Evolutionary conservation across 2,113 vertebrate genomes (phyloP).

Genomic region (Oophaga pumilio): DNA sequence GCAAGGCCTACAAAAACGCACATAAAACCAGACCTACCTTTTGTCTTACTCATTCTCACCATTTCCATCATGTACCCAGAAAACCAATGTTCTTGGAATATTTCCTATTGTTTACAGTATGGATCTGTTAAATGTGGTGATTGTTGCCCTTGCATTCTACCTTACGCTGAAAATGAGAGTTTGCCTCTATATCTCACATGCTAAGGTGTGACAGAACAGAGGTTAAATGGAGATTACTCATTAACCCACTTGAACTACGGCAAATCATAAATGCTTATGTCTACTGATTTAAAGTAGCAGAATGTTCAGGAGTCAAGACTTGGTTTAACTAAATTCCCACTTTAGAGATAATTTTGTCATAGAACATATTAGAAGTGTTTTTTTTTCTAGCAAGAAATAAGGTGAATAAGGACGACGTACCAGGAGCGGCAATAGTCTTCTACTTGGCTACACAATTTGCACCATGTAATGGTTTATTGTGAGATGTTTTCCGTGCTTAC

Average conservation of each 20-base stretch:
- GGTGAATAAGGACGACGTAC: too few relatives aligned
- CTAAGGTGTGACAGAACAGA: constrained; percentile 83
- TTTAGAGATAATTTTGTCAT: neutral
- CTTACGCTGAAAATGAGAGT: constrained; percentile 62
- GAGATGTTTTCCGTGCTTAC: too few relatives aligned
- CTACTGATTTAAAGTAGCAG: constrained; percentile 23
- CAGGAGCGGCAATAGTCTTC: too few relatives aligned
- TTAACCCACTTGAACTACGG: constrained; percentile 81
- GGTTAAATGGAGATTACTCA: constrained; percentile 87
- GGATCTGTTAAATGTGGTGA: constrained; percentile 22
- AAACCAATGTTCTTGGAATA: neutral
- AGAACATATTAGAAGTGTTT: neutral
- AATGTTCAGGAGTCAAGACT: neutral
- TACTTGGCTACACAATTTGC: too few relatives aligned
- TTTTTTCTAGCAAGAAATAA: neutral
- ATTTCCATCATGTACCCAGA: constrained; percentile 71
- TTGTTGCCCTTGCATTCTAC: constrained; percentile 63
- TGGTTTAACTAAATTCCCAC: neutral
- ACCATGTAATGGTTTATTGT: too few relatives aligned
- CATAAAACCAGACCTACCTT: constrained; percentile 73
- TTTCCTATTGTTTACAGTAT: constrained; percentile 13
- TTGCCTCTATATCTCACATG: constrained; percentile 68
- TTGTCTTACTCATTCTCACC: constrained; percentile 72
- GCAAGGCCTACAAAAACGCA: neutral
- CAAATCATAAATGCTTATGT: constrained; percentile 70